Evolutionary conservation across 2,113 vertebrate genomes (phyloP), one percentile per base, ranked within the genome.

Genomic region (Indicator indicator): DNA sequence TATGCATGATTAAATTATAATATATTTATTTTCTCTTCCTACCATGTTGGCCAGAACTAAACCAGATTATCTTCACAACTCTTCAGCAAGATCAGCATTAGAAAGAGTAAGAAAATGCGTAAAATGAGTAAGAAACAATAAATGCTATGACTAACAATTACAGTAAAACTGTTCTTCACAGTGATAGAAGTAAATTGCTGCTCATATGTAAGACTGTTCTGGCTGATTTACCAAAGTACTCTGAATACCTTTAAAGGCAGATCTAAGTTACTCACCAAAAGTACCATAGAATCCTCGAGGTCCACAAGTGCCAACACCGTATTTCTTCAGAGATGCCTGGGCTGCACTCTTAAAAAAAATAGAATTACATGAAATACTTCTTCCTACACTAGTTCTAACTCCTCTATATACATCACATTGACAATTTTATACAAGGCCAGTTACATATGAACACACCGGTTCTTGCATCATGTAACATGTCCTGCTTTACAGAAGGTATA

Each of bases 281-380:
- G 99, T 99, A 94, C 99, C 99, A 95, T 99, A 99, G 97, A 99
- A 99, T 64, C 99, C 99, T 97, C 99, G 97, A 27, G 99, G 99
- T 55, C 99, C 99, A 97, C 99, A 99, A 28, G 99, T 99, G 3
- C 99, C 99, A 93, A 99, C 99, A 5, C 99, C 99, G 0, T 99
- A 99, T 94, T 99, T 99, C 96, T 98, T 98, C 40, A 99, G 96
- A 55, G 99, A 99, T 4, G 97, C 94, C 88, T 99, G 97, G 33
- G 99, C 99, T 58, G 98, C 98, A 88, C 98, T 97, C 99, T 99
- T 97, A 81, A 89, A 87, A 23, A 50, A 26, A 48, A 55, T 62
- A 68, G 18, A 88, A 77, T n/a, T 21, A 64, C 1, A 2, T 11
- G 0, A 92, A 90, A 70, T 28, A 80, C 55, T 62, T 81, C 48